Percentiles rank a stretch among this genome's conserved stretches.
These are phyloP conservation scores for Anguilla anguilla DNA, from an alignment of 2,797 vertebrate genomes.

Conservation along the genomic window DNA sequence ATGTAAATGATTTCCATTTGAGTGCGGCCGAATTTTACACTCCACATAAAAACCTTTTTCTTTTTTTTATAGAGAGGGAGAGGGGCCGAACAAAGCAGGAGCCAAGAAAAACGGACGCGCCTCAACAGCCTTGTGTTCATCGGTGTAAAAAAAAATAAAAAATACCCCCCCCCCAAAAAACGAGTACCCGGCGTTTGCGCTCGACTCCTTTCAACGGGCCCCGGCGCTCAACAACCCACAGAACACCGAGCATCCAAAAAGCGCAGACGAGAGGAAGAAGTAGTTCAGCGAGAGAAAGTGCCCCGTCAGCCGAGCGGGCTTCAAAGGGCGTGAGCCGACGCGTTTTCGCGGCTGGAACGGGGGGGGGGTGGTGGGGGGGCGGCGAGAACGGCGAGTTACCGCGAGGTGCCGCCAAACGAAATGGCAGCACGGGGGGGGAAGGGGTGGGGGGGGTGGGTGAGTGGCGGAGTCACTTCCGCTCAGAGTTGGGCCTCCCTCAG, in stretches of 20 bases:
- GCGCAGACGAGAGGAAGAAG: conserved; percentile 20
- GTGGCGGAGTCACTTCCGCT: conserved; percentile 27
- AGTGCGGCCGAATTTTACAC: neutral
- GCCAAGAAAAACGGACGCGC: conserved; percentile 1
- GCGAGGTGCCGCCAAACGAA: too few species aligned
- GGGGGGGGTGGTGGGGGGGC: neutral
- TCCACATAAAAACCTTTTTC: neutral
- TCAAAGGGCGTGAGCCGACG: neutral
- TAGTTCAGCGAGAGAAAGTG: conserved; percentile 21
- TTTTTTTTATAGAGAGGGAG: too few species aligned
- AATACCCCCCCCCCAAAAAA: too few species aligned
- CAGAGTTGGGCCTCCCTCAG: conserved; percentile 5
- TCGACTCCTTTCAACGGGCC: neutral
- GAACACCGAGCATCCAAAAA: conserved; percentile 37
- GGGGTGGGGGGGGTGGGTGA: neutral
- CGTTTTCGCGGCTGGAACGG: neutral
- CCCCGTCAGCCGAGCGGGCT: neutral
- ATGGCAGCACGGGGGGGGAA: neutral
- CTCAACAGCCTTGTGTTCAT: neutral
- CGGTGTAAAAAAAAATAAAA: neutral
- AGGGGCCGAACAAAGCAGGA: neutral
- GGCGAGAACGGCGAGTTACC: neutral
- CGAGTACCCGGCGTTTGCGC: neutral
- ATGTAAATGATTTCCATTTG: conserved; percentile 28
- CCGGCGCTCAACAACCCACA: conserved; percentile 33